These are phyloP conservation scores for Tor tambroides DNA, from an alignment of 2,113 vertebrate genomes.

Conservation along the genomic window DNA sequence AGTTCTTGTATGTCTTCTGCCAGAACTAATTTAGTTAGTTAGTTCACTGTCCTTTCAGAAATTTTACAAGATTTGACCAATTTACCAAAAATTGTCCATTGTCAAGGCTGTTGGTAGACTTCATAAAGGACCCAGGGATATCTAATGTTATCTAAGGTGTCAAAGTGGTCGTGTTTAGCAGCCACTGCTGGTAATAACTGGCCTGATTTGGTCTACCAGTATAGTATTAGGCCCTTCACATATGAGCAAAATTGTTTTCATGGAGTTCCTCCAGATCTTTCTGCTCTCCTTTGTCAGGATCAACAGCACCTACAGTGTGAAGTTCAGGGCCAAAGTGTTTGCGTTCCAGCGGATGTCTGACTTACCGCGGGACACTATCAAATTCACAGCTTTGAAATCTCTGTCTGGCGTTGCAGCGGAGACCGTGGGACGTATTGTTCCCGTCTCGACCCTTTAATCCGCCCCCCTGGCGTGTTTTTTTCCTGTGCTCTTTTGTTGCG, in stretches of 20 bases:
- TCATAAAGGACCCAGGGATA: neutral
- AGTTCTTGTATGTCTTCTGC: too few species aligned
- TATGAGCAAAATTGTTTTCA: neutral
- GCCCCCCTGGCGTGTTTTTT: conserved; percentile 24
- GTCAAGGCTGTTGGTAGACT: neutral
- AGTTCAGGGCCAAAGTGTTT: neutral
- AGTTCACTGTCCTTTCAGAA: too few species aligned
- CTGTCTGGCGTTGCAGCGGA: conserved; percentile 19
- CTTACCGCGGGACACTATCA: conserved; percentile 36
- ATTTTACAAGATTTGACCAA: too few species aligned
- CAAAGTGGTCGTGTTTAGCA: neutral
- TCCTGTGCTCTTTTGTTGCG: conserved; percentile 17
- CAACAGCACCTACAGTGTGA: neutral
- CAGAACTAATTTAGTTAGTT: too few species aligned
- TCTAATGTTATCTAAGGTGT: neutral
- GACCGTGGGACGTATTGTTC: conserved; percentile 48
- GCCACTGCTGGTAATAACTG: neutral
- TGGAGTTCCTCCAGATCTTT: neutral
- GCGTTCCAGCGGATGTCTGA: conserved; percentile 13
- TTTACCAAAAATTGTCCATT: neutral
- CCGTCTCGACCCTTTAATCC: conserved; percentile 49
- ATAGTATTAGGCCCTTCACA: neutral
- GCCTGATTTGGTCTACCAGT: neutral
- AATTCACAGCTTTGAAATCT: conserved; percentile 46
- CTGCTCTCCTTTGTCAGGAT: neutral